Conservation (phyloP, 2,888 invertebrate genomes). For the Adelognathus sp. region DNA sequence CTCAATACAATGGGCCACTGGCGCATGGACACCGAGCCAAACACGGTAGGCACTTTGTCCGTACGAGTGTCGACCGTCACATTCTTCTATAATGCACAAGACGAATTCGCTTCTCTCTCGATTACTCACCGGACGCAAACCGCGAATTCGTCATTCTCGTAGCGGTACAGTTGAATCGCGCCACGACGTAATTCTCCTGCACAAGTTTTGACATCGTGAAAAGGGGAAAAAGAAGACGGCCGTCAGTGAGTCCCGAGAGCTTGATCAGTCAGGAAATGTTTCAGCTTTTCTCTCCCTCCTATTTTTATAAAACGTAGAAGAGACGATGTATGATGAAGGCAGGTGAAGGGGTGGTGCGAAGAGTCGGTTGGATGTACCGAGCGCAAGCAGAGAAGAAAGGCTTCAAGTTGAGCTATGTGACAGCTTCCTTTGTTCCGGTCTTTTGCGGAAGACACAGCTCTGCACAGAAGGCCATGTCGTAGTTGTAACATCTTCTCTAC, state of each 20-base stretch:
- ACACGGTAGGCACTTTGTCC: conserved; percentile 68
- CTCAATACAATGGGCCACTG: conserved; percentile 65
- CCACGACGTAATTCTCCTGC: neutral
- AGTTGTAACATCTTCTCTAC: conserved; percentile 10
- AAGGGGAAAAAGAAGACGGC: conserved; percentile 59
- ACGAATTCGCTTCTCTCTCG: conserved; percentile 63
- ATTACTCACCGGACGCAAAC: conserved; percentile 1
- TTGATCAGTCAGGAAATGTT: conserved; percentile 73
- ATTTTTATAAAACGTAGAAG: conserved; percentile 27
- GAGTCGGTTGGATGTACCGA: conserved; percentile 29
- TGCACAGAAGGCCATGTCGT: conserved; percentile 7
- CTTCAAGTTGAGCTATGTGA: conserved; percentile 65
- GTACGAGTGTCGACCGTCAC: conserved; percentile 65
- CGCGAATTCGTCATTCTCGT: neutral
- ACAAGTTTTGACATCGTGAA: neutral
- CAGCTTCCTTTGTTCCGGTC: conserved; percentile 75
- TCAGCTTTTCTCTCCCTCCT: conserved; percentile 54
- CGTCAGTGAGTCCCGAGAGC: conserved; percentile 69
- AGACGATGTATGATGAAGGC: conserved; percentile 47
- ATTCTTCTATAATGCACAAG: conserved; percentile 75
- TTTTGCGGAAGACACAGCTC: conserved; percentile 69
- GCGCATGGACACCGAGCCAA: conserved; percentile 45
- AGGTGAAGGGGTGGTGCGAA: conserved; percentile 37
- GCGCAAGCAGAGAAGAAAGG: conserved; percentile 29
- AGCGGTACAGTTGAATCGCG: too few species aligned